A percentile compares a stretch with the other conserved stretches of the same genome.
These are phyloP conservation scores for Cyanistes caeruleus DNA, from an alignment of 2,113 vertebrate species.

Conservation along the genomic window DNA sequence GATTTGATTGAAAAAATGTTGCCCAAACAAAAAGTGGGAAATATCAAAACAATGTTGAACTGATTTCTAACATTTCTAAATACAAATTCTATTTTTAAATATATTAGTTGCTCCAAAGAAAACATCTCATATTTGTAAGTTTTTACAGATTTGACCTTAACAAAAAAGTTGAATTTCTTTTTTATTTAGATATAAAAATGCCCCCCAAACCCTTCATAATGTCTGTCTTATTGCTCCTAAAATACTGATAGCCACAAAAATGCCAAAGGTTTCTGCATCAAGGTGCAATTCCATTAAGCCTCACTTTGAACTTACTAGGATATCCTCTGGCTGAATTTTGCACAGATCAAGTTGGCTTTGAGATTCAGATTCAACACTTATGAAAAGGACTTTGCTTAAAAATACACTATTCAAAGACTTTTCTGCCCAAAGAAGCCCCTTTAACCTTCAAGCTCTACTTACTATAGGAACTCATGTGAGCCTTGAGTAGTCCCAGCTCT, in stretches of 20 bases:
- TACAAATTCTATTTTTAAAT: background rate
- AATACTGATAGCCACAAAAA: background rate
- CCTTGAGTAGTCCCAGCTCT: background rate
- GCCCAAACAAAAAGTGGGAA: background rate
- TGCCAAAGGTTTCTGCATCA: background rate
- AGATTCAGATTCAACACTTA: background rate
- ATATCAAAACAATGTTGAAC: background rate
- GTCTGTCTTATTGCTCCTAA: background rate
- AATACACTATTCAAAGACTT: background rate
- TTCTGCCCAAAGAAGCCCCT: background rate
- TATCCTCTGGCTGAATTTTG: background rate
- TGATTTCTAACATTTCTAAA: background rate
- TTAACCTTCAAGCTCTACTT: slow-evolving; percentile 1
- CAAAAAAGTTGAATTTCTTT: background rate
- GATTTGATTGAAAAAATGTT: background rate
- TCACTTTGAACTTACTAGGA: background rate
- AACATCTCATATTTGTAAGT: background rate
- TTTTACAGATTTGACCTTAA: background rate
- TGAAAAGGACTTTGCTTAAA: background rate
- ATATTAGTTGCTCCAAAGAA: background rate
- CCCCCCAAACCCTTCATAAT: background rate
- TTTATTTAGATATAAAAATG: background rate
- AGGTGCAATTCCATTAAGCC: background rate
- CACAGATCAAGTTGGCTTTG: background rate
- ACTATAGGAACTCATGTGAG: background rate